Base-by-base conservation (phyloP, 1,140 invertebrate species). In the Portunus trituberculatus region DNA sequence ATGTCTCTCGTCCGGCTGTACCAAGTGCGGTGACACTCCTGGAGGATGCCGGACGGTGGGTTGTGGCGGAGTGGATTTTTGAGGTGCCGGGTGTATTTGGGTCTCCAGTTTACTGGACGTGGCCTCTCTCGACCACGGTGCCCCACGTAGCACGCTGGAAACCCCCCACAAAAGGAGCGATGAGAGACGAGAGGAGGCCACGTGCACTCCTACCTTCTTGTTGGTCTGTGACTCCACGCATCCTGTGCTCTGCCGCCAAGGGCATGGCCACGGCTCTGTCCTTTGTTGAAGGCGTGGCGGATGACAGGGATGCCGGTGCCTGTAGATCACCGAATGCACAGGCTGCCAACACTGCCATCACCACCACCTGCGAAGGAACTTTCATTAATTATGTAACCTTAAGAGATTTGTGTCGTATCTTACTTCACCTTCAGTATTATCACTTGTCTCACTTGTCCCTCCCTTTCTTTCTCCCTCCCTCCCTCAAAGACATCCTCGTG, bases 161-260 rank as follows among this genome's bases (percentile, higher is more conserved):
- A 3, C 92, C 92, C 3, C 92, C 92, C 84, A 93, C 29, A 31
- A 93, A 87, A 8, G 92, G 92, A 59, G 83, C 92, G 14, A 93
- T 29, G 45, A 93, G 46, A 45, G 92, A 88, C 28, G 92, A 59
- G 4, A 93, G 29, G 39, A 93, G 76, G 25, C 84, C 67, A 10
- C 92, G 92, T 29, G 39, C 28, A 8, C 32, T 28, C 32, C 20
- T n/a, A 28, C 59, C 92, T n/a, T 48, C 82, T 6, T 8, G 28
- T 29, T 29, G 31, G 16, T 7, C 20, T 83, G 32, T 59, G 52
- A 20, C 52, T 20, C 67, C 67, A 25, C 20, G n/a, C 20, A n/a
- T 25, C n/a, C 67, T 76, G 67, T 76, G 67, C 67, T 76, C 67
- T 7, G 67, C 20, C 67, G 67, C 4, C 67, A 76, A n/a, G 0